Evolutionary conservation across 1,140 invertebrate species (phyloP), one percentile per base, ranked within the genome.

Genomic region (Coboldia fuscipes): DNA sequence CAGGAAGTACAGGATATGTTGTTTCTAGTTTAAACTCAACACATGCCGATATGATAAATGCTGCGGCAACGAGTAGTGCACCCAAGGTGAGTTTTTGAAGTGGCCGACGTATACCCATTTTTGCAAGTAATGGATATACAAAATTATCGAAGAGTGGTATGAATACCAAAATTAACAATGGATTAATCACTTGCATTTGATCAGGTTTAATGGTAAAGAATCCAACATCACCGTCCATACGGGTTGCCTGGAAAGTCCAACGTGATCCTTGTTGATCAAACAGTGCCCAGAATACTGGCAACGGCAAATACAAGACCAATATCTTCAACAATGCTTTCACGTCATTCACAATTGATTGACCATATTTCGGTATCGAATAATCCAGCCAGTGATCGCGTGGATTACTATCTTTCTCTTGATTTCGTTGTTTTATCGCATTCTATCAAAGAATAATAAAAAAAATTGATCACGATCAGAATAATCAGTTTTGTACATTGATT

Each of bases 191-290:
- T 60, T 80, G 75, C 65, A 83, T 67, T 54, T 83, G 79, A 55
- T 84, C 80, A 0, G 80, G 75, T 44, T 80, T 70, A n/a, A 83
- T 54, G 3, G 58, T 59, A 50, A 59, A 63, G 41, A 62, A 64
- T 42, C 62, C 65, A 34, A 76, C 57, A 38, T 55, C 49, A 37
- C 74, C 75, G 46, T 66, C 60, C 75, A 75, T 78, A 48, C 70
- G 53, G 20, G 74, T 72, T 7, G 90, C 90, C 65, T 97, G 90
- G 38, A 94, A 70, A 1, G 86, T 92, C 92, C 92, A 97, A 30
- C 80, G 66, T 1, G 89, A 94, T 10, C 86, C 89, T 68, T 76
- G 75, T 52, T 79, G 75, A 48, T 78, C 75, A 46, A 75, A 77
- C 1, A 89, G 58, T 3, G 80, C 74, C 82, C 81, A 85, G 53